Evolutionary conservation across 2,113 vertebrate species (phyloP), one percentile per base, ranked within the genome.

Genomic region (Hippocampus mohnikei): DNA sequence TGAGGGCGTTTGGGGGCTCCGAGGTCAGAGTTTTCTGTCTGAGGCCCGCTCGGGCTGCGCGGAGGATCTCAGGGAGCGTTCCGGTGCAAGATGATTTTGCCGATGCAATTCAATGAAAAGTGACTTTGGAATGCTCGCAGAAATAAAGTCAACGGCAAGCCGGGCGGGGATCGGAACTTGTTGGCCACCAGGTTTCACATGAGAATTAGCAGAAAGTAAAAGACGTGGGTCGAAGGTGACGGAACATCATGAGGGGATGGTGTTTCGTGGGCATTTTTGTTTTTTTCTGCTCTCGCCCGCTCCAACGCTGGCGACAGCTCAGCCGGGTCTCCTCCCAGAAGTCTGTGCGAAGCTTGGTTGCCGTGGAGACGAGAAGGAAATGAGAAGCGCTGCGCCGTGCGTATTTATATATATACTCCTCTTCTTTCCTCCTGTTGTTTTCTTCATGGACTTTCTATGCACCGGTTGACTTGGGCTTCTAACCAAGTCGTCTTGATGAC

Each of bases 341-440:
- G 79, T 78, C 80, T 84, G 81, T 81, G 88, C 71, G 81, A 88
- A 86, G 33, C 72, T 66, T 86, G 71, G 88, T 88, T 88, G 88
- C 84, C 84, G 65, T 90, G 84, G 89, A 87, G 87, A 89, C 85
- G 78, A 77, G 78, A 63, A 72, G 81, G 66, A 71, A 76, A 81
- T 74, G 85, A 84, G 81, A 72, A 74, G 79, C 73, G 71, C 74
- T n/a, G 52, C 59, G 27, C 37, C 68, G 69, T 67, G 21, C 52
- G 73, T 53, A 52, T 60, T 68, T 50, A 42, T 59, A 60, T 59
- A 60, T 40, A 75, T 77, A 78, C 70, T 77, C 80, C 63, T 81
- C 84, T 37, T 86, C 71, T 61, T 69, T 46, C 29, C 60, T 71
- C 53, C 61, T 59, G 65, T n/a, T 64, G 53, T 42, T 66, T 64